These are phyloP conservation scores for Harmothoe impar DNA, from an alignment of 2,888 invertebrate genomes.

Conservation along the genomic window DNA sequence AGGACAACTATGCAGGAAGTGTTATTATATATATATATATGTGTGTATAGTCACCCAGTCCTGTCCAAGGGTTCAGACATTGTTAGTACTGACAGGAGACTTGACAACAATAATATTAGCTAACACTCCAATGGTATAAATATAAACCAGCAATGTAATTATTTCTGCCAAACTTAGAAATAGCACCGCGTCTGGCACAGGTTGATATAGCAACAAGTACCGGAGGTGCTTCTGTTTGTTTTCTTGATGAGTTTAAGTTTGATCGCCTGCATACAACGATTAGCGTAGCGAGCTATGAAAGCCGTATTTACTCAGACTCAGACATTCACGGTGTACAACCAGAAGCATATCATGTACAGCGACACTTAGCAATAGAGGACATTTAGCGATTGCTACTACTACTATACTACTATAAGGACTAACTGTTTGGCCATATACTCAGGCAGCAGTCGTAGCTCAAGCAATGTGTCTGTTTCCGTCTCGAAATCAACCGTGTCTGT, in stretches of 20 bases:
- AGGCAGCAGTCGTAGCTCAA: conserved; percentile 15
- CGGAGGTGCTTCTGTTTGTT: neutral
- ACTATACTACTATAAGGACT: neutral
- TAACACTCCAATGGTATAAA: neutral
- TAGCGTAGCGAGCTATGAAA: conserved; percentile 45
- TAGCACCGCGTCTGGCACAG: conserved; percentile 2
- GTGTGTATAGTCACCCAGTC: no score
- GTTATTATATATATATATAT: no score
- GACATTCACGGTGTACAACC: conserved; percentile 48
- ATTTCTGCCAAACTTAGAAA: conserved; percentile 48
- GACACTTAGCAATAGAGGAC: conserved; percentile 48
- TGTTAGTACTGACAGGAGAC: neutral
- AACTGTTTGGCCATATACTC: conserved; percentile 27
- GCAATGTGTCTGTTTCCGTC: neutral
- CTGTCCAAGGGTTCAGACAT: no score
- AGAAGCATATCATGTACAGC: conserved; percentile 61
- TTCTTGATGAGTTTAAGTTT: neutral
- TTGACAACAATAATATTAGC: neutral
- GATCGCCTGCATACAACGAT: neutral
- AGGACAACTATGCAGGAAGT: no score
- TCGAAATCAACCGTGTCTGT: no score
- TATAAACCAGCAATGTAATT: neutral
- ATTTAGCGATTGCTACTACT: neutral
- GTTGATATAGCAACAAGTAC: neutral
- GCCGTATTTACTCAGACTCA: neutral